Conservation (phyloP, 2,888 invertebrate species). For the Lasioglossum morio region DNA sequence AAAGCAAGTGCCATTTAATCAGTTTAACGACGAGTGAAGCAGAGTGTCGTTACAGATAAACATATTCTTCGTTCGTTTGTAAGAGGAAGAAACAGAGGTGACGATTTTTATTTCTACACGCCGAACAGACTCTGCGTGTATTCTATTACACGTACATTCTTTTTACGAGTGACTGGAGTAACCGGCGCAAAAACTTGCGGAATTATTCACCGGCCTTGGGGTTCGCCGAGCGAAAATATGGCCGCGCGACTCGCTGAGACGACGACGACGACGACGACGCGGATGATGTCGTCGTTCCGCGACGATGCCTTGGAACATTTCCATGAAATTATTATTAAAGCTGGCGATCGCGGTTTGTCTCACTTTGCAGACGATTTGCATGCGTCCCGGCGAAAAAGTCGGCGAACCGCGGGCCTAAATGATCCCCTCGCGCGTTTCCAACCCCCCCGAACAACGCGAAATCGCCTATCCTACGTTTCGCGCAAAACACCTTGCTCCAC, state of each 20-base stretch:
- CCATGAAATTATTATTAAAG: constrained; percentile 82
- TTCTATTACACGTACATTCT: constrained; percentile 64
- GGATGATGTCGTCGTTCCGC: constrained; percentile 55
- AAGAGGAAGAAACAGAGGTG: background rate
- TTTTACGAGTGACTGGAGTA: constrained; percentile 79
- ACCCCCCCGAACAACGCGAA: background rate
- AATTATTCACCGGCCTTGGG: constrained; percentile 49
- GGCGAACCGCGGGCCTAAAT: background rate
- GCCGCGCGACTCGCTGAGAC: constrained; percentile 26
- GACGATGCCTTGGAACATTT: constrained; percentile 73
- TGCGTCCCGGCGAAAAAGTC: constrained; percentile 6
- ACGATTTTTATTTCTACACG: constrained; percentile 8
- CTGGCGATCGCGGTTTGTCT: constrained; percentile 58
- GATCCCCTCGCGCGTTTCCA: background rate
- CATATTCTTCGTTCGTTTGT: background rate
- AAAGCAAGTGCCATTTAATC: constrained; percentile 10
- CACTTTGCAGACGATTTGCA: constrained; percentile 55
- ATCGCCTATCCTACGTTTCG: background rate
- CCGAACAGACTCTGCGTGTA: background rate
- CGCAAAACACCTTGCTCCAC: background rate
- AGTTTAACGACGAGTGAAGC: background rate
- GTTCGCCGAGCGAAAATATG: constrained; percentile 44
- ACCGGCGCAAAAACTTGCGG: constrained; percentile 69
- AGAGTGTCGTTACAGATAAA: background rate
- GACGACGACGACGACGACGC: constrained; percentile 30